Evolutionary conservation across 2,797 vertebrate species (phyloP), one percentile per base, ranked within the genome.

Genomic region (Dryobates pubescens): DNA sequence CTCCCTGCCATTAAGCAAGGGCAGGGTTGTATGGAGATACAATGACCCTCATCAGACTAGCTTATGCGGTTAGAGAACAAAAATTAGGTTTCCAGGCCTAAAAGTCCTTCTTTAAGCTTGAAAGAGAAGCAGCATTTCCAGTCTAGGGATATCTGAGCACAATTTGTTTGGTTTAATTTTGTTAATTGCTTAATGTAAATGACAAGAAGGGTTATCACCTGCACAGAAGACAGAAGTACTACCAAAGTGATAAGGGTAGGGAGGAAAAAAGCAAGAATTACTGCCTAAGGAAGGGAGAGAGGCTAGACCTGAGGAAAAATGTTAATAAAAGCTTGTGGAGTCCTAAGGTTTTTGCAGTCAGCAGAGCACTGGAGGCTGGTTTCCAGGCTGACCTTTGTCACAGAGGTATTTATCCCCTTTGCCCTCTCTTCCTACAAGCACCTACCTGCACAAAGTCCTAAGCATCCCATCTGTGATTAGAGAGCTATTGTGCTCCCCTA

Each of bases 321-420:
- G 26, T 81, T 92, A 93, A 77, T 65, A 90, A 87, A 86, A 93
- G 72, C 56, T 59, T 38, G 7, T 24, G 49, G 59, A 78, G 43
- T 59, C 20, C 58, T 85, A 3, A 3, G 7, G 4, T 20, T 90
- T 88, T 77, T 86, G 36, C 72, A 89, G 59, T 5, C 56, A 83
- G 36, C 32, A 75, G n/a, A 63, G 65, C 43, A 80, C 7, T 27
- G 75, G 67, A 76, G 23, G 32, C 63, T 67, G 61, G 20, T 88
- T 82, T 75, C 58, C 69, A 78, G 92, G 73, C 70, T 95, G 78
- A 68, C 62, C 58, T 88, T 92, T 88, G 45, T 79, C 81, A 58
- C 1, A 0, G 30, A 89, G 72, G 34, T 73, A 74, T 92, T 92
- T 76, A 34, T 82, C 56, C 43, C 58, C 64, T 90, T 84, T 73